phyloP scores from a whole-genome alignment of 1,140 invertebrate species.

The Apis florea region DNA sequence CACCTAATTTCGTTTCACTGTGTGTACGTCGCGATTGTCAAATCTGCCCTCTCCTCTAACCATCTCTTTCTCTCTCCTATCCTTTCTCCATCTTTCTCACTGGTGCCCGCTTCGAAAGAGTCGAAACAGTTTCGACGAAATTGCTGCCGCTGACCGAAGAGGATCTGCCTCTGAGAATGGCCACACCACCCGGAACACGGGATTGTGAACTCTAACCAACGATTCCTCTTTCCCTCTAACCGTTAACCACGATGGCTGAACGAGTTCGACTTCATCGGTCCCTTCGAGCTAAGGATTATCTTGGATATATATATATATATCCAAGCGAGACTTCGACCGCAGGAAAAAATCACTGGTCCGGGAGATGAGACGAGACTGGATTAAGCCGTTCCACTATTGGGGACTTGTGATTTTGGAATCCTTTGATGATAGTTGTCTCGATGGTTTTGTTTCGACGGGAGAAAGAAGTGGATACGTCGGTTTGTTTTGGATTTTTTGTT shows the following conservation, averaged over 20 bases:
- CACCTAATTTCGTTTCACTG: conserved; percentile 51
- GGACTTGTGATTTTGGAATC: not conserved
- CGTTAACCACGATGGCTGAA: conserved; percentile 23
- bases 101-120: conserved; percentile 26
- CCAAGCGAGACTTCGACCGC: not conserved
- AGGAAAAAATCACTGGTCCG: not conserved
- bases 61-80: not conserved
- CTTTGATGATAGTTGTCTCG: not conserved
- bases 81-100: not conserved
- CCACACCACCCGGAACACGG: conserved; percentile 14
- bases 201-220: conserved; percentile 22
- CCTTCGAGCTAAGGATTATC: not conserved
- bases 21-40: conserved; percentile 49
- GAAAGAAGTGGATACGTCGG: not conserved
- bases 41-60: conserved; percentile 18
- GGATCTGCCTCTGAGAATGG: conserved; percentile 44
- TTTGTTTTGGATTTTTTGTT: too few species aligned
- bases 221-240: not conserved
- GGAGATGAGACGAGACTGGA: not conserved
- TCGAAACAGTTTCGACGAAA: conserved; percentile 54
- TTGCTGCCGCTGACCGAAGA: conserved; percentile 58
- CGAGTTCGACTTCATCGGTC: not conserved
- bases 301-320: not conserved
- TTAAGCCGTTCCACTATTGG: not conserved
- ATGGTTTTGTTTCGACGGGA: not conserved